These are phyloP conservation scores for Nyctereutes procyonoides DNA, from an alignment of 2,113 vertebrate species.

Conservation along the genomic window DNA sequence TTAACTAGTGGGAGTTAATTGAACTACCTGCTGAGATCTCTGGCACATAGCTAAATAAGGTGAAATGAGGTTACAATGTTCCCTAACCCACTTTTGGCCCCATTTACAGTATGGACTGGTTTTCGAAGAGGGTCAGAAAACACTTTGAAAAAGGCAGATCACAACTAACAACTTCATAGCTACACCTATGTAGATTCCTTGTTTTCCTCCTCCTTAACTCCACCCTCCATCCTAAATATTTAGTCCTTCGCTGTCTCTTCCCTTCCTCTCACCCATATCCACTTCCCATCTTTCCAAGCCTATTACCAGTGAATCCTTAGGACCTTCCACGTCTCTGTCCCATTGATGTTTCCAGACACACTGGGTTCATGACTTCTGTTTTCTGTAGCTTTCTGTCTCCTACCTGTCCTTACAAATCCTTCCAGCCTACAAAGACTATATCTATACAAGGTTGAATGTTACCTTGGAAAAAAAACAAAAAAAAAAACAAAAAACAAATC, in stretches of 20 bases:
- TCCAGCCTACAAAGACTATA: not conserved
- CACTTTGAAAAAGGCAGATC: slow-evolving; percentile 33
- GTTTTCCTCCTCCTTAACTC: not conserved
- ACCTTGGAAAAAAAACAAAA: not conserved
- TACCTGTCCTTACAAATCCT: not conserved
- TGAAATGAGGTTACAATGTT: slow-evolving; percentile 82
- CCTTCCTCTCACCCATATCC: not conserved
- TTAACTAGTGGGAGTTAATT: slow-evolving; percentile 83
- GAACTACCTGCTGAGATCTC: slow-evolving; percentile 83
- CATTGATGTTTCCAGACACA: not conserved
- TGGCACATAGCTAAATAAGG: slow-evolving; percentile 81
- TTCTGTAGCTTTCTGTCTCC: not conserved
- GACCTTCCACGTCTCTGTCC: not conserved
- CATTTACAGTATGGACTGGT: slow-evolving; percentile 63
- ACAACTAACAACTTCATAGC: not conserved
- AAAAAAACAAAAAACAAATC: not conserved
- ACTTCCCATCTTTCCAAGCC: slow-evolving; percentile 24
- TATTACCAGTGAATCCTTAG: not conserved
- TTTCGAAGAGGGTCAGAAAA: slow-evolving; percentile 65
- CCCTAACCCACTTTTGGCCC: slow-evolving; percentile 81
- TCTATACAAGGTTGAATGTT: not conserved
- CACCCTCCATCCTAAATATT: not conserved
- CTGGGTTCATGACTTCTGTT: not conserved
- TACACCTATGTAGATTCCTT: not conserved
- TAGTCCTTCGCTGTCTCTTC: not conserved